A percentile compares a stretch with the other conserved stretches of the same genome.
phyloP scores from a whole-genome alignment of 1,140 invertebrate species.

The Scylla paramamosain region DNA sequence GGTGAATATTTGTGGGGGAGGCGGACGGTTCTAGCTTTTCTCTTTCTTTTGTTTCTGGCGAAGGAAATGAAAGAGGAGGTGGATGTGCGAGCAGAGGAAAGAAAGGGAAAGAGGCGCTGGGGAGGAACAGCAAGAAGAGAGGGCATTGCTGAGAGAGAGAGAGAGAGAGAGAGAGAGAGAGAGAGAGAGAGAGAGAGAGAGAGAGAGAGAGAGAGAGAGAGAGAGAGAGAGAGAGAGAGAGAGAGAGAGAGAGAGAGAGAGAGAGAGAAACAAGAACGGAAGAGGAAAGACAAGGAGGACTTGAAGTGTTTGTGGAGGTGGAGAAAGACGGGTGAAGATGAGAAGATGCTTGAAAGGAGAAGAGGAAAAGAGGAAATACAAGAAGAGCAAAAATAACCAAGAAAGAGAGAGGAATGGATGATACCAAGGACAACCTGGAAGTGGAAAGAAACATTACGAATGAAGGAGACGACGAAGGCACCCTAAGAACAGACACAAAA shows the following conservation, averaged over 20 bases:
- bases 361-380: neutral
- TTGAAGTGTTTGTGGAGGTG: neutral
- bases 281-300: neutral
- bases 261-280: neutral
- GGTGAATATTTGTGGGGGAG: neutral
- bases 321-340: neutral
- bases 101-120: neutral
- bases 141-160: neutral
- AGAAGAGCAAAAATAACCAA: neutral
- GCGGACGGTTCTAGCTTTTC: conserved; percentile 6
- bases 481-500: neutral
- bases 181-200: conserved; percentile 24
- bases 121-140: neutral
- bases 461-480: neutral
- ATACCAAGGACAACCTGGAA: neutral
- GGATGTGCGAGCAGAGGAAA: neutral
- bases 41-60: neutral
- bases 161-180: conserved; percentile 2
- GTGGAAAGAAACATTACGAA: conserved; percentile 10
- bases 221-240: conserved; percentile 40
- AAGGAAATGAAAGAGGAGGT: conserved; percentile 4
- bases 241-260: conserved; percentile 45
- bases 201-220: conserved; percentile 34
- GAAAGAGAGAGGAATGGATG: neutral
- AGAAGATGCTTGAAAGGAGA: neutral